Base-by-base conservation (phyloP, 1,140 invertebrate genomes). In the Drosophila oshimai region DNA sequence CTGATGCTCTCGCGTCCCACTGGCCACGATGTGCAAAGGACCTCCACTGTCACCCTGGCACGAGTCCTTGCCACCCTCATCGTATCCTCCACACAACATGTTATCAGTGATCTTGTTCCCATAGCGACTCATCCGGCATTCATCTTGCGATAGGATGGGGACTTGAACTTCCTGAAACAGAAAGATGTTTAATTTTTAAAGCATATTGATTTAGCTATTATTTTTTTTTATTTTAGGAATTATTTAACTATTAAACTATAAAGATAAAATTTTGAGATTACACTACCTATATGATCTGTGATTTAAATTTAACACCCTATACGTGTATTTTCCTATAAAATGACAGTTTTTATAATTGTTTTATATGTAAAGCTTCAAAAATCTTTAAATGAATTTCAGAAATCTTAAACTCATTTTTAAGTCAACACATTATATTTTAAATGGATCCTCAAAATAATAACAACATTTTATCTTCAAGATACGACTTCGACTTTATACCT, bases 1-100 rank as follows among this genome's bases (percentile, higher is more conserved):
- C 12, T 92, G 83, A 64, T 93, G 90, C 31, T 87, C 54, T 31
- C 81, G 73, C 17, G 81, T 87, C 15, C 89, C 91, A 17, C 91
- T 91, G 26, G 92, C 91, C 26, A 89, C 73, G 5, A 94, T 87
- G 67, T 94, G 93, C 2, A 95, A 76, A 0, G 94, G 94, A 7
- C 94, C 94, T 18, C 94, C 94, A 65, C 94, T 95, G 75, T 95
- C 94, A 9, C 94, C 94, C 92, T 95, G 95, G 90, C 95, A 96
- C 4, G 95, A 94, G 90, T 96, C 95, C 72, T 95, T 95, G 50
- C 92, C 92, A 4, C 96, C 96, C 31, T 96, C 92, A 3, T 93
- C 89, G 74, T 93, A 95, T 9, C 96, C 96, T 1, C 96, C 96
- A 87, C 96, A 98, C 9, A 98, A 53, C 96, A 97, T 97, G 77